Evolutionary conservation across 1,140 invertebrate genomes (phyloP), one percentile per base, ranked within the genome.

Genomic region (Drosophila ercepeae): DNA sequence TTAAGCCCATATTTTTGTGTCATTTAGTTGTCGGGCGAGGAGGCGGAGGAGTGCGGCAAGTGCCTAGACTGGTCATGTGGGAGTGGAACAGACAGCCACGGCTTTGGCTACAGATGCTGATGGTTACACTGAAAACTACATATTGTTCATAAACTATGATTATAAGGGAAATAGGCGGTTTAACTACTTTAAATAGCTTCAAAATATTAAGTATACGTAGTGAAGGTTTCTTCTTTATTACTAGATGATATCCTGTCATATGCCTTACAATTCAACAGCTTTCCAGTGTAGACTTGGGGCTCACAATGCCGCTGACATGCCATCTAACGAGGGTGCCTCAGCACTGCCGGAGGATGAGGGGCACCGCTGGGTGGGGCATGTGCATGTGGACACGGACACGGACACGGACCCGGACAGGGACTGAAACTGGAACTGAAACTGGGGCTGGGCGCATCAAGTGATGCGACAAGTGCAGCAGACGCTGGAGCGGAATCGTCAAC

Each of bases 1-100:
- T 90, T 90, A 90, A 88, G 89, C 89, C 89, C 89, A 90, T 89
- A 86, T 90, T 88, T 90, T 90, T 88, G 88, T 89, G 79, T 82
- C 86, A 89, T 89, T 89, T 82, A 82, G 63, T 52, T 14, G 63
- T 19, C 44, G 29, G 44, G 36, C 3, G 23, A n/a, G 14, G 42
- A 27, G 27, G 29, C 32, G 39, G 21, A 18, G 29, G 16, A 50
- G 27, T 41, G 42, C 14, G 75, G 50, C 48, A 42, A 42, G 23
- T n/a, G 54, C 46, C 34, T 44, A 29, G 52, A 29, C 58, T 23
- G 34, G 19, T 53, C 49, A 65, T 72, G 83, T 69, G 69, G 52
- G 71, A 89, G 60, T 83, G 78, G 52, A 78, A 69, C 60, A 65
- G 76, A 89, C 84, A 81, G 84, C 14, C 39, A 18, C 29, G 14